Percentiles rank a stretch among this genome's conserved stretches.
Conservation (phyloP, 2,888 invertebrate genomes). For the Meliscaeva auricollis region DNA sequence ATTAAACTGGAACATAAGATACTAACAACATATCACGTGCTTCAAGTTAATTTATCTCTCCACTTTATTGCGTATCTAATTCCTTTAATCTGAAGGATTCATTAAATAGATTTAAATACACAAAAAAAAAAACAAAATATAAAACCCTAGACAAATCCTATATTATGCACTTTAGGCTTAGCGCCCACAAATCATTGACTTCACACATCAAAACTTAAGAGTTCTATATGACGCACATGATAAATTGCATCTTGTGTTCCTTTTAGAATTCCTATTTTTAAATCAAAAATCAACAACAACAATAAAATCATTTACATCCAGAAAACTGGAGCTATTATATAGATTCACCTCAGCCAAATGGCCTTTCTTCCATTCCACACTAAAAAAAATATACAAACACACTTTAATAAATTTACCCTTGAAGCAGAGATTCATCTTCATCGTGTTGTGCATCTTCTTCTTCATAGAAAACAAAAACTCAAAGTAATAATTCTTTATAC, state of each 20-base stretch:
- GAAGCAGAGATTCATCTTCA: constrained; percentile 60
- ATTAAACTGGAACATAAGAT: neutral
- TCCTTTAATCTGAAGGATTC: constrained; percentile 20
- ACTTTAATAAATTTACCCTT: constrained; percentile 52
- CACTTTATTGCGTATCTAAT: constrained; percentile 9
- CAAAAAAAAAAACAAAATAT: neutral
- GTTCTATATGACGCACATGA: constrained; percentile 26
- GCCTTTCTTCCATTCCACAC: constrained; percentile 8
- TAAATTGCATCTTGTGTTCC: constrained; percentile 43
- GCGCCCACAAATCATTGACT: constrained; percentile 67
- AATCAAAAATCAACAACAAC: constrained; percentile 15
- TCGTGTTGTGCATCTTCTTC: too few species aligned
- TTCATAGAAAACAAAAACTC: too few species aligned
- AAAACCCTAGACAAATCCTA: constrained; percentile 8
- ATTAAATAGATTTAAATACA: constrained; percentile 12
- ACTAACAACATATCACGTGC: neutral
- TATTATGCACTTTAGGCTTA: constrained; percentile 14
- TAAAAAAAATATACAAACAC: neutral
- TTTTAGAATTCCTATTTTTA: constrained; percentile 61
- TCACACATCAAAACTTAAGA: constrained; percentile 40
- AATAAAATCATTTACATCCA: too few species aligned
- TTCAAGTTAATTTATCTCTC: constrained; percentile 6
- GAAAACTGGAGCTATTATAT: too few species aligned
- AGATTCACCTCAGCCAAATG: constrained; percentile 41
- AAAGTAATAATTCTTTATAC: constrained; percentile 10